A percentile compares a stretch with the other conserved stretches of the same genome.
These are phyloP conservation scores for Melangyna quadrimaculata DNA, from an alignment of 2,888 invertebrate species.

Conservation along the genomic window DNA sequence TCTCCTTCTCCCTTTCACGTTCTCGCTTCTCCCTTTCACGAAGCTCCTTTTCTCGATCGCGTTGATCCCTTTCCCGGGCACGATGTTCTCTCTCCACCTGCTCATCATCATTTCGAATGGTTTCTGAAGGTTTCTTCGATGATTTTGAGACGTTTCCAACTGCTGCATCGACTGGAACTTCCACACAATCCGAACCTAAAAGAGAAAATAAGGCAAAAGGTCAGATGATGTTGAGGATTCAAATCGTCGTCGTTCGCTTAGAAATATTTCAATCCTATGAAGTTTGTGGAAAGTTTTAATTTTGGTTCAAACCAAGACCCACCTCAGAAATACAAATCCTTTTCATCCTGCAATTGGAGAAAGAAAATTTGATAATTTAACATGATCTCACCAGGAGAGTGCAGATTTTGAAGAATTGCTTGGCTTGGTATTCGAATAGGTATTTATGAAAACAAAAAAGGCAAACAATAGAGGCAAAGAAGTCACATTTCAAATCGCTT, in stretches of 20 bases:
- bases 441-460: neutral
- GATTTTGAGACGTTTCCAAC: neutral
- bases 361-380: conserved; percentile 76
- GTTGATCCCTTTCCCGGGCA: conserved; percentile 69
- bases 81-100: conserved; percentile 65
- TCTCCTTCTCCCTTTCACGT: conserved; percentile 65
- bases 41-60: conserved; percentile 54
- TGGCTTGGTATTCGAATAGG: conserved; percentile 19
- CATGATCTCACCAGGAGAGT: conserved; percentile 71
- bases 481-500: conserved; percentile 67
- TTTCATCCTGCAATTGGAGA: conserved; percentile 70
- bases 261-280: conserved; percentile 23
- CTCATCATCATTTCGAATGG: conserved; percentile 2
- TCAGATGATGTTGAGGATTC: conserved; percentile 28
- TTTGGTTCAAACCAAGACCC: conserved; percentile 33
- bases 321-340: conserved; percentile 48
- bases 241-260: conserved; percentile 17
- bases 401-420: conserved; percentile 75
- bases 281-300: neutral
- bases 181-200: conserved; percentile 81
- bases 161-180: conserved; percentile 78
- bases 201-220: conserved; percentile 70
- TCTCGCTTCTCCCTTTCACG: conserved; percentile 45
- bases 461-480: conserved; percentile 36
- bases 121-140: neutral